Conservation (phyloP, 2,113 vertebrate genomes). For the Condylura cristata region DNA sequence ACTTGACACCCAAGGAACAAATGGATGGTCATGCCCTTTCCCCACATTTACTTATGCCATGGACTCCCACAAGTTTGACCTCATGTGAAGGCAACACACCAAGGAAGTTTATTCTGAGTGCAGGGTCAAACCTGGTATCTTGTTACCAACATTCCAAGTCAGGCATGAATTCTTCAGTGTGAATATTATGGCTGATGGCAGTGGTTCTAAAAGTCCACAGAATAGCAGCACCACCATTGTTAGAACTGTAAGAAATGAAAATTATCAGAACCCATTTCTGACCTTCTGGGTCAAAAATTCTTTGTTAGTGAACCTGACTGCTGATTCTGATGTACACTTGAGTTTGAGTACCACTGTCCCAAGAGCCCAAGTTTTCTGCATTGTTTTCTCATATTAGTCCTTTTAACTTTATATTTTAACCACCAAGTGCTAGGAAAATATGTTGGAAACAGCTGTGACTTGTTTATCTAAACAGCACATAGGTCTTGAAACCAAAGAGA, state of each 20-base stretch:
- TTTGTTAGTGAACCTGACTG: neutral
- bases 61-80: neutral
- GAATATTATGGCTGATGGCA: neutral
- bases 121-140: neutral
- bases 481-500: neutral
- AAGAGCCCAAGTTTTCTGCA: neutral
- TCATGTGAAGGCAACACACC: neutral
- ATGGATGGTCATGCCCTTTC: neutral
- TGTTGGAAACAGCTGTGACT: neutral
- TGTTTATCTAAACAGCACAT: neutral
- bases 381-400: neutral
- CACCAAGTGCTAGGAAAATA: neutral
- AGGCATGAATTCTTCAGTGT: neutral
- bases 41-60: neutral
- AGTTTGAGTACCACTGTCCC: neutral
- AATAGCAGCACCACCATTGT: neutral
- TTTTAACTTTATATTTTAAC: neutral
- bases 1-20: neutral
- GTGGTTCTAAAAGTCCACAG: neutral
- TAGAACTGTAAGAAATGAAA: neutral
- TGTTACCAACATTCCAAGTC: neutral
- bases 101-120: neutral
- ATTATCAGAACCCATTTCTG: neutral
- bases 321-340: neutral
- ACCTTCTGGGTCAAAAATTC: neutral